Conservation (phyloP, 53 echinoderm and acorn worm species). For the Zoroaster sp. region DNA sequence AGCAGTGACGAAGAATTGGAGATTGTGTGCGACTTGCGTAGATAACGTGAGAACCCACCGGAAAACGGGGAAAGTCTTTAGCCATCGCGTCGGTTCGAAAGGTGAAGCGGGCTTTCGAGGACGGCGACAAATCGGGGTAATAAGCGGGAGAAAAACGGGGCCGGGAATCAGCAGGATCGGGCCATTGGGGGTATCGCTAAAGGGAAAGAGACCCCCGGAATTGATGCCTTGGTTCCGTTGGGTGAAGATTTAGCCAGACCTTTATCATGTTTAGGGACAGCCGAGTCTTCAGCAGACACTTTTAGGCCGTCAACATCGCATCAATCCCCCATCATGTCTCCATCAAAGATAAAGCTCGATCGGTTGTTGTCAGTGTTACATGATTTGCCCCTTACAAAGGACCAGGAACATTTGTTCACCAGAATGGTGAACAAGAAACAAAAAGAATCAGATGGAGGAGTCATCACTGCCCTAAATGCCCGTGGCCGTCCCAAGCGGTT, state of each 20-base stretch:
- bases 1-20: background rate
- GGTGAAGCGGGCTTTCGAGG: background rate
- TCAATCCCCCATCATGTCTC: too few species aligned
- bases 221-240: too few species aligned
- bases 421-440: background rate
- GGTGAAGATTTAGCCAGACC: too few species aligned
- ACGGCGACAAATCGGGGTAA: background rate
- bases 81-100: background rate
- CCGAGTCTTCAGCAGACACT: too few species aligned
- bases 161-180: too few species aligned
- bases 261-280: too few species aligned
- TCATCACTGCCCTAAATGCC: background rate
- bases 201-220: too few species aligned
- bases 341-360: too few species aligned
- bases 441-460: background rate
- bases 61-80: background rate
- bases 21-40: background rate
- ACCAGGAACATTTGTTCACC: background rate
- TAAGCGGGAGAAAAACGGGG: too few species aligned
- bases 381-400: background rate
- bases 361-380: background rate
- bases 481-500: too few species aligned
- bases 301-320: too few species aligned
- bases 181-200: too few species aligned
- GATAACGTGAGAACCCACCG: background rate